These are phyloP conservation scores for Julus scandinavius DNA, from an alignment of 2,888 invertebrate species.

Conservation along the genomic window DNA sequence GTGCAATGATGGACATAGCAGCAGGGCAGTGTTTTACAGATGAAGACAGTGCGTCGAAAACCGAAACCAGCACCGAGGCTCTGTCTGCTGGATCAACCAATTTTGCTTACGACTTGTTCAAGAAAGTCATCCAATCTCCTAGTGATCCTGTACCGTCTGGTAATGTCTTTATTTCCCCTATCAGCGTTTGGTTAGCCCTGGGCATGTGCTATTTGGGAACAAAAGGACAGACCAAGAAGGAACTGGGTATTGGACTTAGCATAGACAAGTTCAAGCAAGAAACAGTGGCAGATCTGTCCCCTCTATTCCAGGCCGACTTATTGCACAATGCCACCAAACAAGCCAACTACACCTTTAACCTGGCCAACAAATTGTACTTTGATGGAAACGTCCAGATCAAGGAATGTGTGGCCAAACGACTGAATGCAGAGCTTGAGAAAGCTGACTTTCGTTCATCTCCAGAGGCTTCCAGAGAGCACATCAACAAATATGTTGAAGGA, in stretches of 20 bases:
- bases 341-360: conserved; percentile 70
- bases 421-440: neutral
- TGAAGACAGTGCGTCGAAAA: no score
- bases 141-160: neutral
- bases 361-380: conserved; percentile 80
- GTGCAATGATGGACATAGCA: no score
- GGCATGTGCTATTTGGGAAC: neutral
- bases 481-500: conserved; percentile 84
- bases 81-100: neutral
- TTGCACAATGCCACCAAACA: neutral
- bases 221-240: neutral
- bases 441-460: conserved; percentile 51
- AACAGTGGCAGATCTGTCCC: neutral
- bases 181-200: neutral
- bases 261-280: neutral
- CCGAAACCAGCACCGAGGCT: no score
- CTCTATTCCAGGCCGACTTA: neutral
- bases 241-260: neutral
- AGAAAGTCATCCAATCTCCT: neutral
- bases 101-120: neutral
- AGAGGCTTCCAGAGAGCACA: conserved; percentile 68
- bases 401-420: neutral
- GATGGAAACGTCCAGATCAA: neutral
- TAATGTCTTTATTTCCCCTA: neutral
- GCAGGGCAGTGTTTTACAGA: no score